Evolutionary conservation across 2,888 invertebrate species (phyloP).

Genomic region (Rhaphigaster nebulosa): DNA sequence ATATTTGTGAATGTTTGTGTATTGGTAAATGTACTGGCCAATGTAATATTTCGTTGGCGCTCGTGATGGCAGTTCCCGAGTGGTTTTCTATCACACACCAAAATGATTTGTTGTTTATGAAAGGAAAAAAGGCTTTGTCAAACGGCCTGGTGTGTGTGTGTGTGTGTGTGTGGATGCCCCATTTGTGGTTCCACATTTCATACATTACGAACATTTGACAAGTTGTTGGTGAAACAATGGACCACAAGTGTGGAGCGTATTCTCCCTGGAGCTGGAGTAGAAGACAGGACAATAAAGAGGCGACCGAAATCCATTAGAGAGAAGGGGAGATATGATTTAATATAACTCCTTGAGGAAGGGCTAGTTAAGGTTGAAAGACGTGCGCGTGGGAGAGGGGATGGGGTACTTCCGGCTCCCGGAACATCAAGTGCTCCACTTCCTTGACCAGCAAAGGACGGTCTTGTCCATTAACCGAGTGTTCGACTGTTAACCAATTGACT

Average conservation of each 20-base stretch:
- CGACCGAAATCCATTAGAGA: not conserved
- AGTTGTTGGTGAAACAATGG: too few relatives aligned
- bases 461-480: not conserved
- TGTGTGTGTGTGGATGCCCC: too few relatives aligned
- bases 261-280: not conserved
- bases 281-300: not conserved
- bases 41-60: too few relatives aligned
- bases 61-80: too few relatives aligned
- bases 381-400: not conserved
- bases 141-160: too few relatives aligned
- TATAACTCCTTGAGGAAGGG: conserved; percentile 15
- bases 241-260: not conserved
- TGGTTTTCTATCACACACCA: too few relatives aligned
- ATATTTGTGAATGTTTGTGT: too few relatives aligned
- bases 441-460: not conserved
- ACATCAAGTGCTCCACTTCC: not conserved
- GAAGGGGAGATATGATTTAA: not conserved
- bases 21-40: too few relatives aligned
- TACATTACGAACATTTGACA: too few relatives aligned
- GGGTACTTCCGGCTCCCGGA: not conserved
- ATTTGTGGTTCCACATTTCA: too few relatives aligned
- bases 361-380: conserved; percentile 36
- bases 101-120: too few relatives aligned
- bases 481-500: not conserved
- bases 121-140: too few relatives aligned